Conservation (phyloP, 2,113 vertebrate genomes). For the Crotalus horridus region DNA sequence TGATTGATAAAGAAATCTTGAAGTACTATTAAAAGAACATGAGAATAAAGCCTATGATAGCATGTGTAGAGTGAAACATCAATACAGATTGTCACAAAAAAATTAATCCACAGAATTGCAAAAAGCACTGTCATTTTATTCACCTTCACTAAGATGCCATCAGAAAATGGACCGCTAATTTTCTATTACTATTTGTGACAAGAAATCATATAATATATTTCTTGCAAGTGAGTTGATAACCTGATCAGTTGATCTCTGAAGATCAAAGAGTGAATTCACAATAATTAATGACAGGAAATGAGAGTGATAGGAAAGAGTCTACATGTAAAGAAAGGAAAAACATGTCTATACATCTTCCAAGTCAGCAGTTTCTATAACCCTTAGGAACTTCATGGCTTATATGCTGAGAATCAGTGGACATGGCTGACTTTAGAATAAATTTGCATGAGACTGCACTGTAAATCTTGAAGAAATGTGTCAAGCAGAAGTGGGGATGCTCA, state of each 20-base stretch:
- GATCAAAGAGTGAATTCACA: neutral
- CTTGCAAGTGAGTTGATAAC: neutral
- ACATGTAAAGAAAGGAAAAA: neutral
- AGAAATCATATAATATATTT: neutral
- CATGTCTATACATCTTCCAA: neutral
- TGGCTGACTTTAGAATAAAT: neutral
- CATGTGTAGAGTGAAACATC: neutral
- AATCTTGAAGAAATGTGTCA: neutral
- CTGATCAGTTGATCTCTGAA: neutral
- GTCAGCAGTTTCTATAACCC: neutral
- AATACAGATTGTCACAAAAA: neutral
- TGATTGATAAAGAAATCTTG: neutral
- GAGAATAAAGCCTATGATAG: neutral
- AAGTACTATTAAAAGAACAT: neutral
- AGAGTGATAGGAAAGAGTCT: neutral
- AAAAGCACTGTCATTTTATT: neutral
- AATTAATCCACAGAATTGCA: neutral
- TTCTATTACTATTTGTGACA: neutral
- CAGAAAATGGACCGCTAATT: neutral
- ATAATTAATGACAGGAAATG: neutral
- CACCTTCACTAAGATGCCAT: neutral
- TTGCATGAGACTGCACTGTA: neutral
- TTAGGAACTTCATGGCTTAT: neutral
- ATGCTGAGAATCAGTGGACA: no score
- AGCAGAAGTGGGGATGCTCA: neutral